Evolutionary conservation across 53 echinoderm and acorn worm genomes (phyloP), one percentile per base, ranked within the genome.

Genomic region (Echinometra lucunter): DNA sequence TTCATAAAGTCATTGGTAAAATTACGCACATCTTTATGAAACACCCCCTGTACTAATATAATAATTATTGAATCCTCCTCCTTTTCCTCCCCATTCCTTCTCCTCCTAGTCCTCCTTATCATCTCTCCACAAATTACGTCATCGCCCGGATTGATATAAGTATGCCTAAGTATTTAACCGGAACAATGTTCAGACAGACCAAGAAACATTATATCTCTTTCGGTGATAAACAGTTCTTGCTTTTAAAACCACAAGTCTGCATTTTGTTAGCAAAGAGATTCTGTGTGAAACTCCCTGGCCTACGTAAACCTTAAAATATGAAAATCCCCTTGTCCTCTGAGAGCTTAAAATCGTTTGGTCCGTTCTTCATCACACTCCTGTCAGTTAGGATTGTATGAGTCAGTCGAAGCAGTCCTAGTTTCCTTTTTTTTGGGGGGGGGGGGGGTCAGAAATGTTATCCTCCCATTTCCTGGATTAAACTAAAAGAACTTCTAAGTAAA

Each of bases 361-460:
- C 47, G 85, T 85, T 85, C 85, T 49, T 21, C 30, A 53, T 85
- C 85, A 85, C 49, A 47, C 85, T 28, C 85, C n/a, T 49, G 85
- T 85, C 85, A 85, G n/a, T 49, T n/a, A 85, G 85, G 85, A 85
- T 85, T 49, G 30, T 49, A 85, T 85, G 85, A 47, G 85, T 85
- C 85, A 85, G 28, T 47, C 81, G 49, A 82, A 8, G 38, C 18
- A 75, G 38, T 75, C 30, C 13, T 56, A 56, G n/a, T n/a, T n/a
- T 53, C 9, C 53, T 13, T 53, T 53, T 53, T 53, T 53, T 1
- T 53, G 44, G 23, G 38, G 80, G 81, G 44, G 15, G 35, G 32
- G 72, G 15, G n/a, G 72, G 72, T 32, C 32, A 35, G 12, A n/a
- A 13, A 44, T 44, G 35, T 40, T 42, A 81, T 81, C 44, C 81